Percentiles rank a stretch among this genome's conserved stretches.
Evolutionary conservation across 2,113 vertebrate species (phyloP).

Genomic region (Pluvialis apricaria): DNA sequence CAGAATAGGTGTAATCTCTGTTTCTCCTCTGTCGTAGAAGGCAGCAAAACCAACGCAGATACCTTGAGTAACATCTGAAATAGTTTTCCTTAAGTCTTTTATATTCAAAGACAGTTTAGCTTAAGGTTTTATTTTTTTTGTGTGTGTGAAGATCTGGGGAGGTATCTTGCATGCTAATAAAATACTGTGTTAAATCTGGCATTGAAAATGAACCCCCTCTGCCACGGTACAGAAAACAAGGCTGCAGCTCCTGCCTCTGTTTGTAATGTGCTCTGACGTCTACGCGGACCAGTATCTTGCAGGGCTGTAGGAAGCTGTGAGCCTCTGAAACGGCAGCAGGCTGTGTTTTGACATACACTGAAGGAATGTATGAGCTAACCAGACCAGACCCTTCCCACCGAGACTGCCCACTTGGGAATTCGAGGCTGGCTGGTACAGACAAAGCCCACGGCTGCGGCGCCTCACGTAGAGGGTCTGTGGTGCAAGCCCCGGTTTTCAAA

Average conservation of each 20-base stretch:
- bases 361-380: neutral
- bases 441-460: neutral
- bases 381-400: neutral
- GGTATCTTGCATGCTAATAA: neutral
- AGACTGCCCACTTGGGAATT: neutral
- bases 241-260: neutral
- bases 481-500: neutral
- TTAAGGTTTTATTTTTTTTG: neutral
- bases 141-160: neutral
- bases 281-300: neutral
- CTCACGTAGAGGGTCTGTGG: neutral
- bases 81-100: neutral
- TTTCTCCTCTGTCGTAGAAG: neutral
- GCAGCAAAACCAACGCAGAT: neutral
- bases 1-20: neutral
- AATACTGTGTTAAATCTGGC: neutral
- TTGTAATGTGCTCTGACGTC: neutral
- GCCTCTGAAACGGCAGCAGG: neutral
- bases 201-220: neutral
- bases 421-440: neutral
- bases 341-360: neutral
- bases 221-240: neutral
- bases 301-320: neutral
- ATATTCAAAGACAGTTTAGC: neutral
- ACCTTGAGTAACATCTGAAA: neutral